These are phyloP conservation scores for Coelinius sp. DNA, from an alignment of 2,888 invertebrate species.

Conservation along the genomic window DNA sequence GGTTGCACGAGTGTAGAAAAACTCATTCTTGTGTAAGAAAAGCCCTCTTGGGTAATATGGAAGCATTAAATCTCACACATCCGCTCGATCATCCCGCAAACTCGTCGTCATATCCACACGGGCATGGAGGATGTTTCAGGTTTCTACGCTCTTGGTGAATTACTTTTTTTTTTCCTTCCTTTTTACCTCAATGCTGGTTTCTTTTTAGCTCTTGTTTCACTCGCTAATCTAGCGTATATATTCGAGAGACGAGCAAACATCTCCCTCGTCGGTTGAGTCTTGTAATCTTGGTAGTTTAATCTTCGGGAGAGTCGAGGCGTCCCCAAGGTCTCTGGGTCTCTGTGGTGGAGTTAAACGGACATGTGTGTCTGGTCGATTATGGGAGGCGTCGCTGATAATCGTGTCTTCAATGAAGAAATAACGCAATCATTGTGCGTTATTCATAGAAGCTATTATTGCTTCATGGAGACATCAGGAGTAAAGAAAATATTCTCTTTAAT, in stretches of 20 bases:
- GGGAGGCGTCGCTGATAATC: conserved; percentile 19
- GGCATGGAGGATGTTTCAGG: conserved; percentile 2
- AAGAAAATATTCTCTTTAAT: background rate
- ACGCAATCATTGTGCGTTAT: conserved; percentile 4
- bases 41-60: conserved; percentile 21
- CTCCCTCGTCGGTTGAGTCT: conserved; percentile 27
- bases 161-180: conserved; percentile 12
- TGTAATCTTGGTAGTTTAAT: conserved; percentile 44
- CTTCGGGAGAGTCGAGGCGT: conserved; percentile 28
- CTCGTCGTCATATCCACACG: conserved; percentile 27
- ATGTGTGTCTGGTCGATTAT: conserved; percentile 1
- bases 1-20: conserved; percentile 3
- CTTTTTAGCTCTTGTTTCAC: background rate
- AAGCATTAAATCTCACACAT: conserved; percentile 38
- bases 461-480: no score
- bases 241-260: conserved; percentile 27
- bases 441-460: background rate
- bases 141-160: conserved; percentile 22
- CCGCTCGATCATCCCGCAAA: conserved; percentile 35
- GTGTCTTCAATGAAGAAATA: conserved; percentile 1
- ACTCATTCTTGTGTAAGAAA: conserved; percentile 26
- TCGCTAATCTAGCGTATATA: background rate
- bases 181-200: background rate
- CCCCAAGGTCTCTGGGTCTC: conserved; percentile 10
- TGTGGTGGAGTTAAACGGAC: background rate